Percentiles rank a stretch among this genome's conserved stretches.
phyloP scores from a whole-genome alignment of 2,888 invertebrate species.

The Ophion obscuratus region DNA sequence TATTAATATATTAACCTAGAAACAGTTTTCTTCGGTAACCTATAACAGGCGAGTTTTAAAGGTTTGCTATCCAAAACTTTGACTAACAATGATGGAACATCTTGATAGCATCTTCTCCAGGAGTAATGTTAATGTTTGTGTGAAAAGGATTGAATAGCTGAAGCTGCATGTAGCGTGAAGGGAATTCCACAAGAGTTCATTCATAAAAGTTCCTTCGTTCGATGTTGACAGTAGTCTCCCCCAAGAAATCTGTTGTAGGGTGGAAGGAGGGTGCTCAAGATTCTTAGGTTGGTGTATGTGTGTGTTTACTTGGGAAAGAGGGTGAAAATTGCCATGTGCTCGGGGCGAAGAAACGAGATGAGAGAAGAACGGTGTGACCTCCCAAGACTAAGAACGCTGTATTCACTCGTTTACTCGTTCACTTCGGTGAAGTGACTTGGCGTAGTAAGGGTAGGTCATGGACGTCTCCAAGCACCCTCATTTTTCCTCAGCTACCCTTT shows the following conservation, averaged over 20 bases:
- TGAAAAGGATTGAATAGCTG: not conserved
- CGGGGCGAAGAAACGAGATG: conserved; percentile 58
- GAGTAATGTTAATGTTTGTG: conserved; percentile 1
- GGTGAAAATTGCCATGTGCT: conserved; percentile 63
- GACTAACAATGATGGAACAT: no score
- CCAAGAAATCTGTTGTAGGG: conserved; percentile 57
- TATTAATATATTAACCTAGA: no score
- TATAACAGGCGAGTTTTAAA: no score
- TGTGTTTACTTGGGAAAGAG: conserved; percentile 58
- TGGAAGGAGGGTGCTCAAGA: conserved; percentile 60
- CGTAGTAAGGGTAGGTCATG: conserved; percentile 81
- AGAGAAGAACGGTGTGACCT: conserved; percentile 60
- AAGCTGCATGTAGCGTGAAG: not conserved
- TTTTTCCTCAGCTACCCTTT: conserved; percentile 74
- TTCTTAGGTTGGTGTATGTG: conserved; percentile 37
- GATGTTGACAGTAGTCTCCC: conserved; percentile 53
- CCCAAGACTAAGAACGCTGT: conserved; percentile 54
- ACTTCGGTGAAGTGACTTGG: conserved; percentile 53
- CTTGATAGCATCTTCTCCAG: not conserved
- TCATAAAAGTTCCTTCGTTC: conserved; percentile 53
- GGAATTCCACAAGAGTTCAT: conserved; percentile 45
- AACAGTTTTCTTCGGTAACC: no score
- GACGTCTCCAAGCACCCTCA: conserved; percentile 78
- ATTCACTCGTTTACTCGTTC: conserved; percentile 48
- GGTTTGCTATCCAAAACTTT: no score